Conservation (phyloP, 2,113 vertebrate genomes). For the Piaya cayana region DNA sequence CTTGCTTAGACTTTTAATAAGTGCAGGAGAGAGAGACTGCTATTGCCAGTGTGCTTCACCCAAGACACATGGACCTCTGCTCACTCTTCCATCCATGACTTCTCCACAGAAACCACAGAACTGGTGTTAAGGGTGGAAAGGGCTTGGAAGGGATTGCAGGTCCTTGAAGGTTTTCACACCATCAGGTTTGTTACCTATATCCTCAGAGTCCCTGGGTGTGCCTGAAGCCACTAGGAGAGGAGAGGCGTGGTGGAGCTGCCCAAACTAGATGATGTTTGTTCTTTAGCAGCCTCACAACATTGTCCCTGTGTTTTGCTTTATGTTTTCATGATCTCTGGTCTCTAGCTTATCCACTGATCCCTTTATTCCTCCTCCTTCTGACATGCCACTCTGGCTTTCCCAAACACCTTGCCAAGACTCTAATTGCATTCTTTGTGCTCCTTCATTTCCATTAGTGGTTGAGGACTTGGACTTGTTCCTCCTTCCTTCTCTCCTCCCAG, state of each 20-base stretch:
- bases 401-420: constrained; percentile 9
- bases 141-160: neutral
- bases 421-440: neutral
- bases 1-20: neutral
- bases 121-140: neutral
- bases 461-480: neutral
- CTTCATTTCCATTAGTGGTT: constrained; percentile 1
- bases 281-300: neutral
- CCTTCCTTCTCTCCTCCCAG: neutral
- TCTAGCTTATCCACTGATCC: constrained; percentile 5
- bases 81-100: neutral
- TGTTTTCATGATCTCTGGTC: constrained; percentile 33
- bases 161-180: neutral
- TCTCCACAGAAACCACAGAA: neutral
- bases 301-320: neutral
- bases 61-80: fast-evolving
- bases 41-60: neutral
- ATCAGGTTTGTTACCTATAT: neutral
- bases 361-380: constrained; percentile 25
- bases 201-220: neutral
- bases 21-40: neutral
- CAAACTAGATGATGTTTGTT: neutral
- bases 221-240: neutral
- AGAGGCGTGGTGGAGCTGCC: neutral
- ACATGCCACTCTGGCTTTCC: constrained; percentile 24